Evolutionary conservation across 2,797 vertebrate genomes (phyloP).

Genomic region (Triplophysa yarkandensis): DNA sequence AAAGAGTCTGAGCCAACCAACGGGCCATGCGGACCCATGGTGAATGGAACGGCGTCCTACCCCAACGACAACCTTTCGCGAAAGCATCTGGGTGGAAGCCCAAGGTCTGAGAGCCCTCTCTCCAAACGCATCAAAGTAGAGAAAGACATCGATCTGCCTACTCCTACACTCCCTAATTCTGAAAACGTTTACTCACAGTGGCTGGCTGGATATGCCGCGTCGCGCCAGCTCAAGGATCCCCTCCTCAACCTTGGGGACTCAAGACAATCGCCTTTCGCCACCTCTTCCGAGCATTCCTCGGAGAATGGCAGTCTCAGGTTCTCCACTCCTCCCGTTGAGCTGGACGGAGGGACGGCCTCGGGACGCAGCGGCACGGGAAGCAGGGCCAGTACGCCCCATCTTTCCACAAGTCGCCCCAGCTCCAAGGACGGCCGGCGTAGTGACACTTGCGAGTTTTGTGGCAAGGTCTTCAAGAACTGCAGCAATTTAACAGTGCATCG

Average conservation of each 20-base stretch:
- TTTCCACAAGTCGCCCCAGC: conserved; percentile 86
- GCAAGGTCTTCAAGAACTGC: conserved; percentile 99
- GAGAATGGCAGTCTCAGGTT: conserved; percentile 98
- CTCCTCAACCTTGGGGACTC: conserved; percentile 96
- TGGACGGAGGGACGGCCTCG: conserved; percentile 89
- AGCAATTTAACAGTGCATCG: conserved; percentile 99
- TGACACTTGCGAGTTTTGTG: conserved; percentile 98
- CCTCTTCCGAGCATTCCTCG: conserved; percentile 96
- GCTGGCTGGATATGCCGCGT: conserved; percentile 94
- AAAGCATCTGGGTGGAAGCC: conserved; percentile 90
- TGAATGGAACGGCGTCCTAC: conserved; percentile 89
- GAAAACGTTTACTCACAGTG: conserved; percentile 98
- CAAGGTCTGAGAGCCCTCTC: conserved; percentile 89
- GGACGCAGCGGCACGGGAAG: conserved; percentile 96
- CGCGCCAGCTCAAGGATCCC: conserved; percentile 97
- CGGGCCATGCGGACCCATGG: conserved; percentile 71
- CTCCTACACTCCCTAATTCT: conserved; percentile 90
- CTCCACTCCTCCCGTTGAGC: conserved; percentile 94
- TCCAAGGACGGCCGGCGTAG: conserved; percentile 97
- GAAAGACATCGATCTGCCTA: conserved; percentile 92
- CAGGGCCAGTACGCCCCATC: conserved; percentile 95
- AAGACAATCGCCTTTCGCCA: conserved; percentile 98
- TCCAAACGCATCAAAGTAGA: conserved; percentile 98
- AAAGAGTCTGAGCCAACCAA: conserved; percentile 87
- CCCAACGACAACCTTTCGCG: conserved; percentile 86